phyloP scores from a whole-genome alignment of 2,797 vertebrate genomes.

The Hydrolagus colliei region DNA sequence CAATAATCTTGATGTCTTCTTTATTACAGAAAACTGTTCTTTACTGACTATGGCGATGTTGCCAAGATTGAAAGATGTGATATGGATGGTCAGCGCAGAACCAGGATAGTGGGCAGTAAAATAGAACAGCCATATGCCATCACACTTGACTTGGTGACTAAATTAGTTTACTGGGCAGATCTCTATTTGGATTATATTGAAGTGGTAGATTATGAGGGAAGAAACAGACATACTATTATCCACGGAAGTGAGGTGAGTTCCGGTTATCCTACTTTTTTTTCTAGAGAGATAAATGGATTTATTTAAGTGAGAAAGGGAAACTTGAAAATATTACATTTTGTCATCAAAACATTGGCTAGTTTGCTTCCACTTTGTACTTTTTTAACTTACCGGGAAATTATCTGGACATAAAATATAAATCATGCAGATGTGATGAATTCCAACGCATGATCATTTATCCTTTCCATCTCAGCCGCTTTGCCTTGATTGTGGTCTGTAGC shows the following conservation, averaged over 20 bases:
- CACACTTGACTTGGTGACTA: conserved; percentile 81
- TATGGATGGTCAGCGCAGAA: conserved; percentile 91
- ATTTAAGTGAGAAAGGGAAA: conserved; percentile 19
- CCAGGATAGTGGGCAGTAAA: conserved; percentile 76
- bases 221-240: conserved; percentile 71
- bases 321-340: neutral
- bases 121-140: conserved; percentile 84
- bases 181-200: conserved; percentile 84
- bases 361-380: neutral
- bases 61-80: conserved; percentile 93
- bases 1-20: conserved; percentile 40
- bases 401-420: neutral
- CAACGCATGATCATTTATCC: neutral
- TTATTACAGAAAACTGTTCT: conserved; percentile 87
- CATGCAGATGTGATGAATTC: neutral
- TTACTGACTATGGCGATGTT: conserved; percentile 84
- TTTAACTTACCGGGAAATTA: neutral
- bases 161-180: conserved; percentile 93
- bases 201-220: conserved; percentile 88
- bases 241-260: conserved; percentile 81
- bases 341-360: neutral
- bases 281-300: conserved; percentile 25
- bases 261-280: conserved; percentile 21
- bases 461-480: neutral
- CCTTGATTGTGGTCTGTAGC: neutral